phyloP scores from a whole-genome alignment of 2,888 invertebrate species.

The Heteromurus nitidus region DNA sequence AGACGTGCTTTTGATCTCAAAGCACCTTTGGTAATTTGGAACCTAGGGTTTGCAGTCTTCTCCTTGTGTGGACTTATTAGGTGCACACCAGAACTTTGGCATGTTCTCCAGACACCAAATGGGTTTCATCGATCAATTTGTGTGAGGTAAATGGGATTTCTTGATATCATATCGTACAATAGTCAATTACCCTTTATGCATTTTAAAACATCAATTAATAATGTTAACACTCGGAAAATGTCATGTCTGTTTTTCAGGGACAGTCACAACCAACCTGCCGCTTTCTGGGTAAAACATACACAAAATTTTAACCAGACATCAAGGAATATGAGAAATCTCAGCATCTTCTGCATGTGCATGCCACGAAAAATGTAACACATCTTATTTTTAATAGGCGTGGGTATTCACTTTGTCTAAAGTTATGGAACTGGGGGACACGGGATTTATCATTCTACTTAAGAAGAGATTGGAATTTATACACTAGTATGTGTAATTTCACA shows the following conservation, averaged over 20 bases:
- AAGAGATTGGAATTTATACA: slow-evolving; percentile 95
- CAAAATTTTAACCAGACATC: too few relatives aligned
- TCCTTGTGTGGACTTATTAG: slow-evolving; percentile 45
- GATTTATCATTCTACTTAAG: slow-evolving; percentile 94
- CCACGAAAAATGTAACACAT: neutral
- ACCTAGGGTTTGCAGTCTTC: slow-evolving; percentile 85
- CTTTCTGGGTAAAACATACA: slow-evolving; percentile 65
- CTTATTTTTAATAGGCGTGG: slow-evolving; percentile 80
- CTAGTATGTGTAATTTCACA: slow-evolving; percentile 72
- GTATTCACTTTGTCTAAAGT: slow-evolving; percentile 97
- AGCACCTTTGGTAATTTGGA: slow-evolving; percentile 92
- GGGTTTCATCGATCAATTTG: slow-evolving; percentile 63
- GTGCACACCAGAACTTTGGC: slow-evolving; percentile 45
- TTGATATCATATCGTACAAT: too few relatives aligned
- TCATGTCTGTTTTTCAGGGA: too few relatives aligned
- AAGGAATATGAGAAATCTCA: too few relatives aligned
- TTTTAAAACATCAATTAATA: too few relatives aligned
- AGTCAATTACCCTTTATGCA: too few relatives aligned
- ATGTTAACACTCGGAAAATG: too few relatives aligned
- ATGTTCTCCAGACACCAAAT: slow-evolving; percentile 51
- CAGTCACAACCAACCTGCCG: slow-evolving; percentile 58
- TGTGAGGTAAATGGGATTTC: slow-evolving; percentile 40
- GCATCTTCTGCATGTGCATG: too few relatives aligned
- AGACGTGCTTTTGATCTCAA: slow-evolving; percentile 92
- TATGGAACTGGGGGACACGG: slow-evolving; percentile 95